Conservation (phyloP, 2,113 vertebrate genomes). For the Bostrychus sinensis region DNA sequence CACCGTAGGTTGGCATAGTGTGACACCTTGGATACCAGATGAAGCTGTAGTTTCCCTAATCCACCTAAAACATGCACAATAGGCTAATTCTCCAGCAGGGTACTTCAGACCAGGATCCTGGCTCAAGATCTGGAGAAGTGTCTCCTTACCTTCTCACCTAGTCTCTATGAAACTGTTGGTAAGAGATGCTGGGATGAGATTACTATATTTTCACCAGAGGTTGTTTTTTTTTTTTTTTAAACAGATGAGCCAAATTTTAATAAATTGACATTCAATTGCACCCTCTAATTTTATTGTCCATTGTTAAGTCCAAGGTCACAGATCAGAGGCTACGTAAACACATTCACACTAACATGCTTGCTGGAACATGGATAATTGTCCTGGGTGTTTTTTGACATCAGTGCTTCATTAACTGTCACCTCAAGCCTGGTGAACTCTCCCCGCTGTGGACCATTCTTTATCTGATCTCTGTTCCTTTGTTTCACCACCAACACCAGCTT, state of each 20-base stretch:
- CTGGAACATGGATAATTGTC: slow-evolving; percentile 42
- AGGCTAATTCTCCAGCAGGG: too few relatives aligned
- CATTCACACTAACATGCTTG: slow-evolving; percentile 20
- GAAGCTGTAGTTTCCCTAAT: too few relatives aligned
- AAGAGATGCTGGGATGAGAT: too few relatives aligned
- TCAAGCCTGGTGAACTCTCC: slow-evolving; percentile 24
- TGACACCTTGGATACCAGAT: too few relatives aligned
- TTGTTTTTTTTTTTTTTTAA: too few relatives aligned
- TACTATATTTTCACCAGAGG: too few relatives aligned
- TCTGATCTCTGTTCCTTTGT: slow-evolving; percentile 17
- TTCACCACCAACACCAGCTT: not conserved
- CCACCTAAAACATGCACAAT: too few relatives aligned
- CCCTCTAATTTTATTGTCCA: not conserved
- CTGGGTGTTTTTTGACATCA: slow-evolving; percentile 37
- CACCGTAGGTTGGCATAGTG: too few relatives aligned
- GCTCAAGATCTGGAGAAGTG: too few relatives aligned
- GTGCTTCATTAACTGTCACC: slow-evolving; percentile 47
- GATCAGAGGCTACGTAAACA: slow-evolving; percentile 31
- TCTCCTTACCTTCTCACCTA: too few relatives aligned
- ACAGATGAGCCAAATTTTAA: not conserved
- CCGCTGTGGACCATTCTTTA: slow-evolving; percentile 10
- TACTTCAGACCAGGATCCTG: too few relatives aligned
- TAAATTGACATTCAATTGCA: not conserved
- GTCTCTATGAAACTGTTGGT: too few relatives aligned
- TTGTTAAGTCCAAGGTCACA: not conserved